Base-by-base conservation (phyloP, 1,140 invertebrate genomes). In the Microvelia longipes region DNA sequence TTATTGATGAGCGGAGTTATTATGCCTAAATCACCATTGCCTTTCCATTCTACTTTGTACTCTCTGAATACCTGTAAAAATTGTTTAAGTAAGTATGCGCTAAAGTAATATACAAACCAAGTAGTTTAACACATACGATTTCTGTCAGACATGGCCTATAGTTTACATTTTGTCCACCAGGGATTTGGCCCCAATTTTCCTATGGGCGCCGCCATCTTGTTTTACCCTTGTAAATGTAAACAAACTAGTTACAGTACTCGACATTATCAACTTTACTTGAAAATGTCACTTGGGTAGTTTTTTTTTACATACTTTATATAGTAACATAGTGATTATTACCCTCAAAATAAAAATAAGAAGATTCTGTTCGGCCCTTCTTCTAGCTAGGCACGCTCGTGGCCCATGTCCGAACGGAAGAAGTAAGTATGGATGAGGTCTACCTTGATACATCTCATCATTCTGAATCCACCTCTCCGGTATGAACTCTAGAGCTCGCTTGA, bases 361-460 rank as follows among this genome's bases (percentile, higher is more conserved):
- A 78, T 92, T 92, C 79, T 95, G 92, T 76, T 96, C 92, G 5
- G 93, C 93, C 65, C 96, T 81, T 76, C 92, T 82, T 76, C 91
- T 82, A 1, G 93, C 94, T 66, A 96, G 91, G 74, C 94, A 97
- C 13, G 89, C 85, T 70, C 94, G 82, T 27, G 90, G 84, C 0
- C 94, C 94, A 79, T 93, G 90, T 0, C 94, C 93, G 80, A 96
- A 97, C 0, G 94, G 93, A 63, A 96, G 76, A 1, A 89, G 82
- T 1, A 91, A 78, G 78, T 88, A 94, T 0, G 92, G 92, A 64
- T 15, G 25, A 24, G 25, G 15, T 26, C 15, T 15, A 64, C 15
- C 25, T 15, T 64, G 11, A 26, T 64, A 64, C 24, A 15, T 14
- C 5, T 24, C 24, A 11, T 26, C 25, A 24, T 64, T 64, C 65